phyloP scores from a whole-genome alignment of 1,140 invertebrate species.

The Centruroides vittatus region DNA sequence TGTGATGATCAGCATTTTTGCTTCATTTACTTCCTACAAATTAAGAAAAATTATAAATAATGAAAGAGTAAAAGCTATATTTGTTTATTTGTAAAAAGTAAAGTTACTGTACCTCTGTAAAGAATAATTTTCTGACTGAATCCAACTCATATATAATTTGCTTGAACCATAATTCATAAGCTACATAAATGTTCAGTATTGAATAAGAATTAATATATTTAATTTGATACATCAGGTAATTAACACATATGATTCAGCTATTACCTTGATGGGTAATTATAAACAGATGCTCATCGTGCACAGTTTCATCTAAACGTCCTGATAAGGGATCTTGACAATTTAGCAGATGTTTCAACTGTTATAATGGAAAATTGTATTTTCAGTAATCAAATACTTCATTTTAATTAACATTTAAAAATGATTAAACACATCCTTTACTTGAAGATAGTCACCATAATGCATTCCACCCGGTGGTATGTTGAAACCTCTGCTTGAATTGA shows the following conservation, averaged over 20 bases:
- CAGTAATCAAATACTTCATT: neutral
- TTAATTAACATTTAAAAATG: neutral
- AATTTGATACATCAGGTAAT: no score
- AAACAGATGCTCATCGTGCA: conserved; percentile 96
- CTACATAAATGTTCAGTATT: conserved; percentile 35
- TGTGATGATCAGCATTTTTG: conserved; percentile 80
- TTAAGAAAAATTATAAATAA: conserved; percentile 10
- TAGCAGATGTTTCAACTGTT: conserved; percentile 69
- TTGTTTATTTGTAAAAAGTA: no score
- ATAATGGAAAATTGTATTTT: neutral
- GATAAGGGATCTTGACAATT: conserved; percentile 62
- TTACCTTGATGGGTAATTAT: conserved; percentile 95
- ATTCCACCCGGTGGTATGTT: conserved; percentile 31
- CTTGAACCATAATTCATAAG: conserved; percentile 99
- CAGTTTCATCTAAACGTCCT: conserved; percentile 44
- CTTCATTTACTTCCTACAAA: conserved; percentile 59
- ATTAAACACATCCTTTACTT: conserved; percentile 23
- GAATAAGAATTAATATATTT: no score
- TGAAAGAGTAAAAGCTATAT: neutral
- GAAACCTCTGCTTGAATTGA: no score
- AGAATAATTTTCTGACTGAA: conserved; percentile 71
- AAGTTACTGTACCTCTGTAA: conserved; percentile 37
- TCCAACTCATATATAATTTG: conserved; percentile 96
- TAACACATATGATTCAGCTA: neutral
- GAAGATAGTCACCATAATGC: conserved; percentile 71